Conservation (phyloP, 2,888 invertebrate species). For the Pilophorus perplexus region DNA sequence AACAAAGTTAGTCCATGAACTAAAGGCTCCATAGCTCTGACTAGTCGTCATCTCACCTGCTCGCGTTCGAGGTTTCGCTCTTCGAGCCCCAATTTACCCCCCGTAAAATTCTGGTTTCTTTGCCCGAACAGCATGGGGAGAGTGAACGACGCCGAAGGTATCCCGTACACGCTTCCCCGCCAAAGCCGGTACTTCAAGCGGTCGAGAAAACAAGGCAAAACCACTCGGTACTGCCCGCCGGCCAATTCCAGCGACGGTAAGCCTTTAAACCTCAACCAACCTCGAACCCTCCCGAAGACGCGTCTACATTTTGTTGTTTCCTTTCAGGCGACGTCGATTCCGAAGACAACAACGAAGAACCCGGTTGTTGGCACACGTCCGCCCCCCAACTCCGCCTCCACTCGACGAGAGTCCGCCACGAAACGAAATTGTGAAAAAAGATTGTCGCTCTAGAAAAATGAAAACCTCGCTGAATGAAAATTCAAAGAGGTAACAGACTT, state of each 20-base stretch:
- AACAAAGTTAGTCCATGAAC: too few relatives aligned
- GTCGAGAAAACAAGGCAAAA: conserved; percentile 36
- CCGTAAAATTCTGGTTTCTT: neutral
- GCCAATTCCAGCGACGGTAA: conserved; percentile 80
- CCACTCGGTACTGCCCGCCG: conserved; percentile 57
- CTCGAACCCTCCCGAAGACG: too few relatives aligned
- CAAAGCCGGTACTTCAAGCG: conserved; percentile 77
- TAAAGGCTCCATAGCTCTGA: too few relatives aligned
- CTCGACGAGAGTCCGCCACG: conserved; percentile 53
- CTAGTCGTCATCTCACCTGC: too few relatives aligned
- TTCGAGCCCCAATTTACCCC: too few relatives aligned
- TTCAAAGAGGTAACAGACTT: too few relatives aligned
- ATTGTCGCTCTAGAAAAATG: too few relatives aligned
- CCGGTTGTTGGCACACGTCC: conserved; percentile 52
- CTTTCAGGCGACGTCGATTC: conserved; percentile 60
- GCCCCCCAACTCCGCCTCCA: conserved; percentile 52
- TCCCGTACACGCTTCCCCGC: conserved; percentile 73
- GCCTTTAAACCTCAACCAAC: too few relatives aligned
- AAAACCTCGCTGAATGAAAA: too few relatives aligned
- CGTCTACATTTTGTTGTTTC: too few relatives aligned
- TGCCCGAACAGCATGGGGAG: conserved; percentile 49
- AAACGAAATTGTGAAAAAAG: conserved; percentile 59
- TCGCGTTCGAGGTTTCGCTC: too few relatives aligned
- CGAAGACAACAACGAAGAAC: conserved; percentile 55
- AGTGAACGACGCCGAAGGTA: conserved; percentile 54